Percentiles rank a stretch among this genome's conserved stretches.
phyloP scores from a whole-genome alignment of 1,140 invertebrate genomes.

The Hetaerina americana region DNA sequence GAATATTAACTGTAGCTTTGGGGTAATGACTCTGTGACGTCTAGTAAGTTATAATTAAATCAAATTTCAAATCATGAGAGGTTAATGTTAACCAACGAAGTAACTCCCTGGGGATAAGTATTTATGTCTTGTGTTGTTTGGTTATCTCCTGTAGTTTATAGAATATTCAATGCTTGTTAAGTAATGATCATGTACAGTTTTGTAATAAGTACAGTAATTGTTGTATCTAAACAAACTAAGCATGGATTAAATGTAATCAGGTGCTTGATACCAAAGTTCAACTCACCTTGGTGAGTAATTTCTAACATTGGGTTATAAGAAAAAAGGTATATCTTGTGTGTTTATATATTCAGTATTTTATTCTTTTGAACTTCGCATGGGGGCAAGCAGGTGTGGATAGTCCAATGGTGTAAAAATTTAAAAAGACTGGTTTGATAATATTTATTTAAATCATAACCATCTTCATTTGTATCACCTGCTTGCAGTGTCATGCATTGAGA shows the following conservation, averaged over 20 bases:
- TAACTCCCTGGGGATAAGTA: too few species aligned
- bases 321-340: background rate
- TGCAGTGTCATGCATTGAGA: background rate
- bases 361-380: background rate
- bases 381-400: background rate
- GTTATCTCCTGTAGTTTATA: background rate
- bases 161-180: background rate
- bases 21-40: background rate
- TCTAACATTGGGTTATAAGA: background rate
- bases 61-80: too few species aligned
- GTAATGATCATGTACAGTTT: background rate
- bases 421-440: background rate
- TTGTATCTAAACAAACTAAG: background rate
- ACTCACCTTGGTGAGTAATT: background rate
- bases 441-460: background rate
- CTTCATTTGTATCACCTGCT: background rate
- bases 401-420: background rate
- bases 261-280: background rate
- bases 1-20: background rate
- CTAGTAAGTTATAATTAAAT: background rate
- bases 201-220: background rate
- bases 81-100: too few species aligned
- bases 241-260: background rate
- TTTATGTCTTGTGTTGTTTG: background rate
- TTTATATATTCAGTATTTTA: background rate